Percentiles rank a stretch among this genome's conserved stretches.
Conservation (phyloP, 2,797 vertebrate genomes). For the Lagodon rhomboides region DNA sequence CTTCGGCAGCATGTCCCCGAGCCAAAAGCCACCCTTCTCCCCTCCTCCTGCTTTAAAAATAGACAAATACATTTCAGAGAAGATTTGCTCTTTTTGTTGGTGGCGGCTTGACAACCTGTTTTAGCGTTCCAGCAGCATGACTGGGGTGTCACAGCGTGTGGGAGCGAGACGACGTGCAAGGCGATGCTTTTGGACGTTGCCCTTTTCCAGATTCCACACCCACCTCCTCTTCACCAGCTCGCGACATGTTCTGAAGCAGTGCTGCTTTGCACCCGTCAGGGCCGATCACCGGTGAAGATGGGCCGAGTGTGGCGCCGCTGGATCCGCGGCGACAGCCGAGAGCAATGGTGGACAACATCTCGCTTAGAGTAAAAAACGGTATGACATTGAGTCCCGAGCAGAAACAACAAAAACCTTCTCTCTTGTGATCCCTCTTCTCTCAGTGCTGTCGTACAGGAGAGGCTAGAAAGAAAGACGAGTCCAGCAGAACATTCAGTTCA, state of each 20-base stretch:
- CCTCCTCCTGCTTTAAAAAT: constrained; percentile 72
- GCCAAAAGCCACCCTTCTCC: constrained; percentile 52
- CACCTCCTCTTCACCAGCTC: constrained; percentile 89
- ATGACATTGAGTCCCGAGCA: constrained; percentile 55
- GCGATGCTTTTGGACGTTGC: constrained; percentile 82
- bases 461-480: constrained; percentile 9
- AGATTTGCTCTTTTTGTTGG: constrained; percentile 74
- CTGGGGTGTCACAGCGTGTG: constrained; percentile 73
- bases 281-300: constrained; percentile 61
- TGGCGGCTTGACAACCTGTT: constrained; percentile 81
- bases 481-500: constrained; percentile 45
- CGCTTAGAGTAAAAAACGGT: constrained; percentile 31
- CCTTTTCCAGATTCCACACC: constrained; percentile 87
- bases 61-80: constrained; percentile 79
- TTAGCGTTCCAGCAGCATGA: constrained; percentile 64
- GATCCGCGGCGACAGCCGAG: constrained; percentile 74
- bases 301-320: constrained; percentile 62
- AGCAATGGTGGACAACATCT: constrained; percentile 52
- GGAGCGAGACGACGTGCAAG: constrained; percentile 48
- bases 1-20: constrained; percentile 71
- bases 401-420: constrained; percentile 37
- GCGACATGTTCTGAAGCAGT: constrained; percentile 83
- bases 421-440: constrained; percentile 10
- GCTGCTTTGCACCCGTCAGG: constrained; percentile 81
- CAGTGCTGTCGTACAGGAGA: constrained; percentile 3